phyloP scores from a whole-genome alignment of 2,797 vertebrate genomes.

The Eulemur coronatus region DNA sequence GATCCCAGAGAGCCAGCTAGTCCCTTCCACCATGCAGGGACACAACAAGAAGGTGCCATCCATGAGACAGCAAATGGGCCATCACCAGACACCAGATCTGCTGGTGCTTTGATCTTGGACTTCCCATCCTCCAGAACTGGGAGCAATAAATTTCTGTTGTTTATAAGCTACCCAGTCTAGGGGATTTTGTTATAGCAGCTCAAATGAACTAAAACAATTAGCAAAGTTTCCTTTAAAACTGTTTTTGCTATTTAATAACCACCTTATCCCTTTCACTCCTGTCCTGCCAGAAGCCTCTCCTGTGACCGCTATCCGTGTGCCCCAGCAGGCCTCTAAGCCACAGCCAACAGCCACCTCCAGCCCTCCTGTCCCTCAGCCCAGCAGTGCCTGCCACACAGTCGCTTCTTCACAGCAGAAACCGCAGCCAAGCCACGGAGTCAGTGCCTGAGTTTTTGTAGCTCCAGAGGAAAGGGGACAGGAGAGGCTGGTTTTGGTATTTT shows the following conservation, averaged over 20 bases:
- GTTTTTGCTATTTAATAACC: neutral
- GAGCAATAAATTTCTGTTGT: neutral
- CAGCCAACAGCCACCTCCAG: no score
- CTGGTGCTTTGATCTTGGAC: neutral
- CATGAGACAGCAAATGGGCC: neutral
- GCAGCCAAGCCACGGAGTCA: neutral
- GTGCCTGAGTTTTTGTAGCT: neutral
- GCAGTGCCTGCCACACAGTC: accelerated
- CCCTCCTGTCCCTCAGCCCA: neutral
- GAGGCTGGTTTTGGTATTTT: neutral
- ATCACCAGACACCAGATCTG: neutral
- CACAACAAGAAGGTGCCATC: accelerated
- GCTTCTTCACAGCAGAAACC: neutral
- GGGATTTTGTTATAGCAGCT: neutral
- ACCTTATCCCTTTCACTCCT: neutral
- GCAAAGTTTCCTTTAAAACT: neutral
- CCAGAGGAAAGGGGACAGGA: neutral
- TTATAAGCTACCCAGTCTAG: neutral
- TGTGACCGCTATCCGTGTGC: neutral
- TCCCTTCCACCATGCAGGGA: neutral
- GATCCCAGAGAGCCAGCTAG: neutral
- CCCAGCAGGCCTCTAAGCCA: neutral
- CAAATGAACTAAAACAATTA: neutral
- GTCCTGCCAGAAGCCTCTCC: neutral
- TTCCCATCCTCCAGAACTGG: neutral